Evolutionary conservation across 2,113 vertebrate species (phyloP).

Genomic region (Austrofundulus limnaeus): DNA sequence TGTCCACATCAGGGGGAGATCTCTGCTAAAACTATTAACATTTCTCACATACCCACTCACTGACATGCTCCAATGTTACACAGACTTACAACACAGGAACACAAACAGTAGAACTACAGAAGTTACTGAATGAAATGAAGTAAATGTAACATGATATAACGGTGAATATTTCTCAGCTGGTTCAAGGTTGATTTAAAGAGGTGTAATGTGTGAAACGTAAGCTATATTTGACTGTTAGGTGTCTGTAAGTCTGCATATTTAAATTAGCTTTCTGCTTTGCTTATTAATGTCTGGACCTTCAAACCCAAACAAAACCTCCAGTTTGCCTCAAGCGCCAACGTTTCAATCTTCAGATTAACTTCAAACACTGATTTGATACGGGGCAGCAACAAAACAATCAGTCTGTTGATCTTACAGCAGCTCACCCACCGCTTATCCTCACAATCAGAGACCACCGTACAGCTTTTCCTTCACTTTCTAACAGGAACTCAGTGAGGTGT

Average conservation of each 20-base stretch:
- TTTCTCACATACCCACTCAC: conserved; percentile 64
- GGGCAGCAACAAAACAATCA: conserved; percentile 26
- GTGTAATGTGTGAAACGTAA: conserved; percentile 29
- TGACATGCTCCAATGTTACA: conserved; percentile 53
- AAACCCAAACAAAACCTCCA: neutral
- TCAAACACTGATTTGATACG: conserved; percentile 4
- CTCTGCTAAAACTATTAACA: conserved; percentile 78
- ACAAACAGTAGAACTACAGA: conserved; percentile 8
- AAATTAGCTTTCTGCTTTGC: conserved; percentile 3
- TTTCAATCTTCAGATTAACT: conserved; percentile 29
- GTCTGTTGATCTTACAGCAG: conserved; percentile 26
- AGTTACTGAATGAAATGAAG: conserved; percentile 19
- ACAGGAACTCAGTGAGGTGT: conserved; percentile 44
- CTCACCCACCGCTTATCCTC: conserved; percentile 42
- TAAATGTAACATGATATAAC: neutral
- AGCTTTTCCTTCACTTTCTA: conserved; percentile 52
- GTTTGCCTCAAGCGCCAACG: conserved; percentile 15
- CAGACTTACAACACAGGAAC: conserved; percentile 27
- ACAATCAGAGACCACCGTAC: conserved; percentile 60
- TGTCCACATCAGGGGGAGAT: conserved; percentile 53
- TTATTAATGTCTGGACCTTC: conserved; percentile 17
- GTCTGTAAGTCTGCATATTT: neutral
- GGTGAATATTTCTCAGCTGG: neutral
- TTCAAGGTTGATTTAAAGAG: conserved; percentile 27
- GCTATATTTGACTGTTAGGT: conserved; percentile 22